Conservation (phyloP, 2,113 vertebrate genomes). For the Pseudorectes ferrugineus region DNA sequence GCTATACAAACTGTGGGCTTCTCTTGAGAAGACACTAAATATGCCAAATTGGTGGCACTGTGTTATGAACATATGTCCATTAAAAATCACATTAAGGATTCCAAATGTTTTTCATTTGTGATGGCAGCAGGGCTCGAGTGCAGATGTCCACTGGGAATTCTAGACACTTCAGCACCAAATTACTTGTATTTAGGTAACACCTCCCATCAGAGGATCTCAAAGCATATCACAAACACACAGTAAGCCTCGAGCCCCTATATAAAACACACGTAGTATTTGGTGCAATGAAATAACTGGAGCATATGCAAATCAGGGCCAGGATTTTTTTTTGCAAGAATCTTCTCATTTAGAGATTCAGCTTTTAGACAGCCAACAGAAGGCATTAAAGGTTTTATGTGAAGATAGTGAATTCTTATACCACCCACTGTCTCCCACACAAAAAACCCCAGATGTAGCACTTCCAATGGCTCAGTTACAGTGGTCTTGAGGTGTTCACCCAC, state of each 20-base stretch:
- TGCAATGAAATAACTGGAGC: slow-evolving; percentile 31
- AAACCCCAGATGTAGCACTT: neutral
- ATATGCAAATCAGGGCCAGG: neutral
- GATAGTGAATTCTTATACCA: neutral
- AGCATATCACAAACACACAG: slow-evolving; percentile 30
- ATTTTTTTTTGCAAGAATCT: neutral
- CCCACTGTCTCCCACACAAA: neutral
- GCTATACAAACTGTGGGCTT: slow-evolving; percentile 66
- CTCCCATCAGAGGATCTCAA: slow-evolving; percentile 43
- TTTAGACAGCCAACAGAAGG: neutral
- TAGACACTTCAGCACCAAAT: slow-evolving; percentile 41
- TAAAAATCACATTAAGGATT: slow-evolving; percentile 62
- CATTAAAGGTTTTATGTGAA: neutral
- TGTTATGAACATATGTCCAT: slow-evolving; percentile 63
- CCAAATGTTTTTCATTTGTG: slow-evolving; percentile 65
- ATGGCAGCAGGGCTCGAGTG: slow-evolving; percentile 45
- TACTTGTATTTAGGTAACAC: slow-evolving; percentile 60
- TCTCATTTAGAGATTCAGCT: neutral
- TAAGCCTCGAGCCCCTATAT: neutral
- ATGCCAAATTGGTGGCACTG: slow-evolving; percentile 59
- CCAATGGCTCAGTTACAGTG: neutral
- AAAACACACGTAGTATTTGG: neutral
- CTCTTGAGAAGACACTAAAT: slow-evolving; percentile 64
- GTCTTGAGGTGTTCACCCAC: neutral
- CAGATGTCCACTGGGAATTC: slow-evolving; percentile 55